phyloP scores from a whole-genome alignment of 2,888 invertebrate genomes.

The Epinotia ramella region DNA sequence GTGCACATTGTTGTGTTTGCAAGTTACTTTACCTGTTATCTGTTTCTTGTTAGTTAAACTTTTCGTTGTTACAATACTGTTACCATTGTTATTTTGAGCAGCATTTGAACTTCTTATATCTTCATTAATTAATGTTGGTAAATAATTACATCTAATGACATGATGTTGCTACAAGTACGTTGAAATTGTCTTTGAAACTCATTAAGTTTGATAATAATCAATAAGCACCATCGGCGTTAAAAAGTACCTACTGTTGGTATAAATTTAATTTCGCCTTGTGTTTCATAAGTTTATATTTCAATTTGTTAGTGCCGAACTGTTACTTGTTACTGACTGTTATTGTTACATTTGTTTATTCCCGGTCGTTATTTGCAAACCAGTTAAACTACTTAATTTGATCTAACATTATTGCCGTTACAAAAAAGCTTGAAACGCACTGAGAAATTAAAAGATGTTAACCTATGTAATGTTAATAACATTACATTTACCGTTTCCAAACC shows the following conservation, averaged over 20 bases:
- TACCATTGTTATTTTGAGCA: constrained; percentile 23
- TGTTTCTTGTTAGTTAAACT: constrained; percentile 37
- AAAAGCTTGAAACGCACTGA: constrained; percentile 1
- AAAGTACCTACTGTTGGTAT: constrained; percentile 7
- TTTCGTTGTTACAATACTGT: constrained; percentile 40
- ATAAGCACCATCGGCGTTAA: background rate
- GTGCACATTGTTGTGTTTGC: constrained; percentile 69
- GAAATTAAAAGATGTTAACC: constrained; percentile 6
- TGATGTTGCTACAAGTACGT: background rate
- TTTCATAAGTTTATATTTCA: background rate
- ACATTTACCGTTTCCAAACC: constrained; percentile 13
- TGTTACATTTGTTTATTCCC: constrained; percentile 18
- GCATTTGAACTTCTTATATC: constrained; percentile 7
- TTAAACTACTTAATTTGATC: background rate
- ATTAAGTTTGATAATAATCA: constrained; percentile 12
- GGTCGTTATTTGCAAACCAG: constrained; percentile 7
- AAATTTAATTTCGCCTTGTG: background rate
- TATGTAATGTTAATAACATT: background rate
- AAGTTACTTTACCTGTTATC: constrained; percentile 45
- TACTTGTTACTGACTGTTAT: constrained; percentile 22
- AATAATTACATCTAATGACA: background rate
- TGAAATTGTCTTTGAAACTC: background rate
- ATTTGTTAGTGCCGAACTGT: constrained; percentile 11
- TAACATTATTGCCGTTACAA: background rate
- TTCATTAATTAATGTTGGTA: background rate